Evolutionary conservation across 2,797 vertebrate genomes (phyloP).

Genomic region (Argyrosomus regius): DNA sequence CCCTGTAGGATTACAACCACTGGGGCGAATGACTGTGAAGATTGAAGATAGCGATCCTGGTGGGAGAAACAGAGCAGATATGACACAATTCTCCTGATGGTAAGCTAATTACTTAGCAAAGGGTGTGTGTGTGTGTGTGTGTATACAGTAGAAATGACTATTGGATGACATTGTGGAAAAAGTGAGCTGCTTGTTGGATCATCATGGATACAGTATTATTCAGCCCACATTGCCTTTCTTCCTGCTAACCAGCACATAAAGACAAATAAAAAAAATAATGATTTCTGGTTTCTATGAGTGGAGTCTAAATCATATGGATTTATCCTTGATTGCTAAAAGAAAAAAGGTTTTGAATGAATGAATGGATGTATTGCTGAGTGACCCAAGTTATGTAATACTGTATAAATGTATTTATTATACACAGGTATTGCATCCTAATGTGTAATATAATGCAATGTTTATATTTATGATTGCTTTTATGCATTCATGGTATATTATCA

Average conservation of each 20-base stretch:
- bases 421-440: neutral
- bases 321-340: neutral
- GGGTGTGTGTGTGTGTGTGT: constrained; percentile 20
- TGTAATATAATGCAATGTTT: neutral
- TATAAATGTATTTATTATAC: neutral
- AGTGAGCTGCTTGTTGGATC: constrained; percentile 53
- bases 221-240: constrained; percentile 11
- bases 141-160: constrained; percentile 42
- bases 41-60: constrained; percentile 52
- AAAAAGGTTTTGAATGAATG: neutral
- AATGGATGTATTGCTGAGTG: neutral
- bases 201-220: constrained; percentile 28
- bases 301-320: constrained; percentile 9
- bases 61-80: constrained; percentile 54
- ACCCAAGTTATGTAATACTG: neutral
- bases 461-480: no score
- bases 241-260: constrained; percentile 37
- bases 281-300: constrained; percentile 17
- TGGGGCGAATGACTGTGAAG: constrained; percentile 44
- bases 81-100: constrained; percentile 60
- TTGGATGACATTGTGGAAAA: constrained; percentile 67
- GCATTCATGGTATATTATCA: no score
- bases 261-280: constrained; percentile 35
- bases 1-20: constrained; percentile 30
- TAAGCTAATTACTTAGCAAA: constrained; percentile 54